Conservation (phyloP, 2,113 vertebrate species). For the Hippocampus guttulatus region DNA sequence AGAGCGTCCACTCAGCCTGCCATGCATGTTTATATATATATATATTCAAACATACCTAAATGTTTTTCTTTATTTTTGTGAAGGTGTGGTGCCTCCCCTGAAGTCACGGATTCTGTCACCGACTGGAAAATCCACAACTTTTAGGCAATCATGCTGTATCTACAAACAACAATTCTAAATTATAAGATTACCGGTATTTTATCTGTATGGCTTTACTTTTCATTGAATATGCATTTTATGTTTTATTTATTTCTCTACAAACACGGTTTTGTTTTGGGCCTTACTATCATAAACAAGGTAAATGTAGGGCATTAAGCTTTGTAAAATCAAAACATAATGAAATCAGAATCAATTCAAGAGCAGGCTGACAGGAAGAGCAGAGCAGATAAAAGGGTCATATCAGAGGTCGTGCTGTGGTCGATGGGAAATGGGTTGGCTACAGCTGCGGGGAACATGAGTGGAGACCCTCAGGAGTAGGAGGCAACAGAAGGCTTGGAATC, state of each 20-base stretch:
- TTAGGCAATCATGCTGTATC: neutral
- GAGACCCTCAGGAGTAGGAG: constrained; percentile 43
- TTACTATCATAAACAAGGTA: neutral
- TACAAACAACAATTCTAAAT: neutral
- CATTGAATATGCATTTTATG: neutral
- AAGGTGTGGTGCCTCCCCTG: too few relatives aligned
- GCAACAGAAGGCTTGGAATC: constrained; percentile 48
- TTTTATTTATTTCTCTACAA: neutral
- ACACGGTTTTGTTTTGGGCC: neutral
- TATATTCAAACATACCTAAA: too few relatives aligned
- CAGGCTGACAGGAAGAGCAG: constrained; percentile 1
- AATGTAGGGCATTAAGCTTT: neutral
- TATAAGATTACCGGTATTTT: neutral
- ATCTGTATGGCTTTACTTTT: neutral
- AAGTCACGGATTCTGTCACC: too few relatives aligned
- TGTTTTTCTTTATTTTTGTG: too few relatives aligned
- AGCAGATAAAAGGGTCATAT: constrained; percentile 14
- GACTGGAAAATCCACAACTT: too few relatives aligned
- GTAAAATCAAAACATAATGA: neutral
- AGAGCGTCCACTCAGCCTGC: too few relatives aligned
- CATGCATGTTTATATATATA: too few relatives aligned
- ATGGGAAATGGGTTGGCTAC: constrained; percentile 7
- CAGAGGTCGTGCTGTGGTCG: constrained; percentile 6
- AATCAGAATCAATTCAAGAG: constrained; percentile 4
- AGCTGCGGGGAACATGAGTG: constrained; percentile 12